Evolutionary conservation across 2,888 invertebrate species (phyloP), one percentile per base, ranked within the genome.

Genomic region (Zele albiditarsus): DNA sequence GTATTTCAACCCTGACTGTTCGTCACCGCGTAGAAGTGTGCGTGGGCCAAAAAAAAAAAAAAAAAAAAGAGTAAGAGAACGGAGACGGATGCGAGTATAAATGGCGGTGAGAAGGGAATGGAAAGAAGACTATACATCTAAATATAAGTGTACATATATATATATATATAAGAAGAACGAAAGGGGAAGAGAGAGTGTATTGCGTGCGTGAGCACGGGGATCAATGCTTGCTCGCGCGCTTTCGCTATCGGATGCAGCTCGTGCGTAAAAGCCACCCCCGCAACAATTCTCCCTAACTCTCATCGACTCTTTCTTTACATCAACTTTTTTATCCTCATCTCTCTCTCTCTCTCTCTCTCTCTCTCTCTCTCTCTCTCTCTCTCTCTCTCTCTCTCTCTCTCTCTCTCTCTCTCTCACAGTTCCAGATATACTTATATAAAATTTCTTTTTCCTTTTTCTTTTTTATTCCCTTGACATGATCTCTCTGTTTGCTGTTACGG

Each of bases 221-320:
- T 80, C 80, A 79, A 80, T 80, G 74, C 78, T 78, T 74, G 69
- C 76, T 76, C 65, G 71, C 73, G 42, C 77, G 73, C 75, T 70
- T 71, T 71, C 73, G 73, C 70, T 60, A 85, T 84, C 83, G 83
- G 82, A 82, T 85, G 85, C 81, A 86, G 84, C 84, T 87, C 87
- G 87, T 88, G 88, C 87, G 88, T 88, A 86, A 84, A 84, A 87
- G 84, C 85, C 86, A 85, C 83, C 82, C 82, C 79, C 80, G 77
- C 78, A 81, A 67, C 75, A 80, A 8, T 20, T 53, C 2, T 20
- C 53, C 20, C 77, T 79, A 78, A 75, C 79, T 78, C 78, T 80
- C 75, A 78, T 75, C 77, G 28, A 63, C 76, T 77, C 66, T 78
- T 80, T 12, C 38, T 81, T 76, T 75, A 23, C 8, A 53, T 23